phyloP scores from a whole-genome alignment of 2,888 invertebrate genomes.

The Bimastos eiseni region DNA sequence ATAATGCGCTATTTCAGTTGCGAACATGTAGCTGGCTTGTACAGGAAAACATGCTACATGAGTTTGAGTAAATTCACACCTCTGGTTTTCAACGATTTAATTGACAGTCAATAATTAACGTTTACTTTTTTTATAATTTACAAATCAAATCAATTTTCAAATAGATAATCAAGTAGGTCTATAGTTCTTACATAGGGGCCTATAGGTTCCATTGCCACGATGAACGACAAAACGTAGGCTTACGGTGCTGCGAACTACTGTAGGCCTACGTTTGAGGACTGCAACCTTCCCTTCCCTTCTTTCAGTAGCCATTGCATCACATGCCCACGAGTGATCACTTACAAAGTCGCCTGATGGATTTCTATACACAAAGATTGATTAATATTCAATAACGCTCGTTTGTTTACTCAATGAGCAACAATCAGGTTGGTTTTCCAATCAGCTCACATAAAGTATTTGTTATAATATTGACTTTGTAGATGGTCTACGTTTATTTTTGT shows the following conservation, averaged over 20 bases:
- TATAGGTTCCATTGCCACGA: background rate
- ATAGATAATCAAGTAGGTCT: background rate
- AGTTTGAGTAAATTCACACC: background rate
- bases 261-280: background rate
- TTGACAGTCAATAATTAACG: background rate
- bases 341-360: no score
- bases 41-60: background rate
- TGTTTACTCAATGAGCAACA: no score
- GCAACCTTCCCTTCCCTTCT: background rate
- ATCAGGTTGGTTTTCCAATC: no score
- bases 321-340: background rate
- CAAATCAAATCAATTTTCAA: background rate
- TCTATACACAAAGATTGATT: no score
- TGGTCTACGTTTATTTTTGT: no score
- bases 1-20: background rate
- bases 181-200: no score
- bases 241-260: no score
- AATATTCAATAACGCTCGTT: no score
- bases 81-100: background rate
- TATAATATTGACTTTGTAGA: no score
- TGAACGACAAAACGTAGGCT: no score
- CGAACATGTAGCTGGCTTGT: background rate
- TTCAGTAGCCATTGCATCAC: no score
- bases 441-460: no score
- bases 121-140: background rate